These are phyloP conservation scores for Camponotus pennsylvanicus DNA, from an alignment of 1,140 invertebrate species.

Conservation along the genomic window DNA sequence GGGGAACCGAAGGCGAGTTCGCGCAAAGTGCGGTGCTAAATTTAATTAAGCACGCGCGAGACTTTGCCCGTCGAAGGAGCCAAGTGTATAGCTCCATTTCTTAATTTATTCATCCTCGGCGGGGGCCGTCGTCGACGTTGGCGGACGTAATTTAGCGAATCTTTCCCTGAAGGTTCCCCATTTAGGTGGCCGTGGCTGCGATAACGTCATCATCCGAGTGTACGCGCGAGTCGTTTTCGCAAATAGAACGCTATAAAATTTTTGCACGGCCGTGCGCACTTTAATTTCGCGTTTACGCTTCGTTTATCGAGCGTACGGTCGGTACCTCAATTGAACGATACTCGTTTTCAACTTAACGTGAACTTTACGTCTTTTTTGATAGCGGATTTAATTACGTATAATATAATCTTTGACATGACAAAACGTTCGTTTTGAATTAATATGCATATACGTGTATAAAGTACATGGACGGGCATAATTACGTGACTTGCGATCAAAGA, in stretches of 20 bases:
- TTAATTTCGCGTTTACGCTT: conserved; percentile 31
- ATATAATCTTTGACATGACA: background rate
- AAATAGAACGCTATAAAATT: conserved; percentile 33
- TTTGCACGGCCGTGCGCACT: conserved; percentile 3
- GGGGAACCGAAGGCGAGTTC: background rate
- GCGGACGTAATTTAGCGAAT: conserved; percentile 41
- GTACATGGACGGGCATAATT: background rate
- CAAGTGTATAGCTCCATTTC: conserved; percentile 5
- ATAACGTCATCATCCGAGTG: background rate
- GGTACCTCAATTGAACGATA: background rate
- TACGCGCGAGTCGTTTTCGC: background rate
- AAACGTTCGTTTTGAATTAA: conserved; percentile 29
- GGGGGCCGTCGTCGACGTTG: conserved; percentile 21
- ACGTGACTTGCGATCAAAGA: conserved; percentile 54
- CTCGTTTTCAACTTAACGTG: conserved; percentile 24
- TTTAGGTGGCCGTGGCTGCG: conserved; percentile 5
- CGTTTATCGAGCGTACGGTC: background rate
- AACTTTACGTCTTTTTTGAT: conserved; percentile 8
- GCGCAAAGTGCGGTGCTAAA: conserved; percentile 48
- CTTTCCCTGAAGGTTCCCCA: conserved; percentile 19
- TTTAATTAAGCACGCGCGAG: conserved; percentile 65
- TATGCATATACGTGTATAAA: conserved; percentile 6
- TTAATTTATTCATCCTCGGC: conserved; percentile 54
- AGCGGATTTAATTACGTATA: conserved; percentile 6
- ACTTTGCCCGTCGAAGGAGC: conserved; percentile 22